Percentiles rank a stretch among this genome's conserved stretches.
These are phyloP conservation scores for Scaptomyza graminum DNA, from an alignment of 1,140 invertebrate species.

Conservation along the genomic window DNA sequence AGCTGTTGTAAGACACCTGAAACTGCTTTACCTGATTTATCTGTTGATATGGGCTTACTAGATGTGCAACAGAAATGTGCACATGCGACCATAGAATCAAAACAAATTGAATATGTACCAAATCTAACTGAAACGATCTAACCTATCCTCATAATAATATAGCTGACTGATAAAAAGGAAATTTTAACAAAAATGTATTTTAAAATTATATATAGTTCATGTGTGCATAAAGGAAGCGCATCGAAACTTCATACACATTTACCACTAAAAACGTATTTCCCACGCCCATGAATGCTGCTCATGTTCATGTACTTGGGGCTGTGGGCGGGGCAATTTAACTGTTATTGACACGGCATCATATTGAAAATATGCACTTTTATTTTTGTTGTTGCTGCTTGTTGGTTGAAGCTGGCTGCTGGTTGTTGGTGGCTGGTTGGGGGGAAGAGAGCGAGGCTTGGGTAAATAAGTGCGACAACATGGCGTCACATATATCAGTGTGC, in stretches of 20 bases:
- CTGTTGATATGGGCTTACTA: neutral
- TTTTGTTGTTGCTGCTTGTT: constrained; percentile 2
- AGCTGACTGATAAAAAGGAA: too few relatives aligned
- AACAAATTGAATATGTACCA: too few relatives aligned
- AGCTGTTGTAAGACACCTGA: constrained; percentile 4
- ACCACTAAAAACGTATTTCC: neutral
- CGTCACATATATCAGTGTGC: constrained; percentile 51
- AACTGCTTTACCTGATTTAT: constrained; percentile 10
- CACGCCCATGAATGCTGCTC: constrained; percentile 16
- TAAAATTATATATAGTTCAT: too few relatives aligned
- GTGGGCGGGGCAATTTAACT: constrained; percentile 62
- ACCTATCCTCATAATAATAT: too few relatives aligned
- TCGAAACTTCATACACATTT: neutral
- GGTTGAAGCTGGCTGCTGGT: constrained; percentile 4
- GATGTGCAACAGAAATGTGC: neutral
- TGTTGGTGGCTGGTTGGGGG: constrained; percentile 3
- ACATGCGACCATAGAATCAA: too few relatives aligned
- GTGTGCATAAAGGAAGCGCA: neutral
- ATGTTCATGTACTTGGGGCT: constrained; percentile 21
- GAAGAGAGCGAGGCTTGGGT: constrained; percentile 40
- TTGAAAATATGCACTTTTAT: constrained; percentile 70
- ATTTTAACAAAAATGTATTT: too few relatives aligned
- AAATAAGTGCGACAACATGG: constrained; percentile 75
- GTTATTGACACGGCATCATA: constrained; percentile 80
- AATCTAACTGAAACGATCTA: too few relatives aligned